Conservation (phyloP, 2,797 vertebrate species). For the Hapalemur alaotrensis region DNA sequence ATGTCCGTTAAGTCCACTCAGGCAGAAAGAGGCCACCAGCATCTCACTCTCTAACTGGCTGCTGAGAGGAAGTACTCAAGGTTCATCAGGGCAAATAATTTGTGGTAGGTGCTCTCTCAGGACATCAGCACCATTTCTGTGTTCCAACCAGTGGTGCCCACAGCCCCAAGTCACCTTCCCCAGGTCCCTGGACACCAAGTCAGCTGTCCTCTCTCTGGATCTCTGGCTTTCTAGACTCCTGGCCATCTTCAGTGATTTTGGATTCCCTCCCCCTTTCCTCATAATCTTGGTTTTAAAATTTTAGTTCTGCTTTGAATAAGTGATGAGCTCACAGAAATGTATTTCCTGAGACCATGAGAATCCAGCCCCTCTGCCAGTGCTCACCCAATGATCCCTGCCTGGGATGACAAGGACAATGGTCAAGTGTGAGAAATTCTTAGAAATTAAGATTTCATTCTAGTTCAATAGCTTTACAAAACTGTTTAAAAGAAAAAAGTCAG, state of each 20-base stretch:
- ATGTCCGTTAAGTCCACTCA: background rate
- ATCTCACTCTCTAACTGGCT: background rate
- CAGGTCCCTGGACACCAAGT: background rate
- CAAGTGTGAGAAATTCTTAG: background rate
- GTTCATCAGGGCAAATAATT: background rate
- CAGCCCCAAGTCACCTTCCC: fast-evolving
- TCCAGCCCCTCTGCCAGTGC: background rate
- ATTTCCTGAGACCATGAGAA: background rate
- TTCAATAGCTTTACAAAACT: background rate
- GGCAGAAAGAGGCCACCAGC: background rate
- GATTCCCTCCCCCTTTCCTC: background rate
- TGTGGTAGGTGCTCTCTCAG: background rate
- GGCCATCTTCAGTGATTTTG: background rate
- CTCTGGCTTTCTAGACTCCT: background rate
- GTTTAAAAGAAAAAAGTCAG: background rate
- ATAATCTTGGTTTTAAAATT: constrained; percentile 6
- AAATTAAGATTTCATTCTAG: background rate
- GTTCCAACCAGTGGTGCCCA: background rate
- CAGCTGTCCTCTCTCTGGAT: background rate
- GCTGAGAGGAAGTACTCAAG: background rate
- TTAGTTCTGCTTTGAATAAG: background rate
- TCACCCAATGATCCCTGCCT: background rate
- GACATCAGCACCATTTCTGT: background rate
- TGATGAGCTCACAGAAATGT: background rate
- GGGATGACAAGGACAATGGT: background rate